Percentiles rank a stretch among this genome's conserved stretches.
Evolutionary conservation across 1,140 invertebrate genomes (phyloP).

Genomic region (Habropoda laboriosa): DNA sequence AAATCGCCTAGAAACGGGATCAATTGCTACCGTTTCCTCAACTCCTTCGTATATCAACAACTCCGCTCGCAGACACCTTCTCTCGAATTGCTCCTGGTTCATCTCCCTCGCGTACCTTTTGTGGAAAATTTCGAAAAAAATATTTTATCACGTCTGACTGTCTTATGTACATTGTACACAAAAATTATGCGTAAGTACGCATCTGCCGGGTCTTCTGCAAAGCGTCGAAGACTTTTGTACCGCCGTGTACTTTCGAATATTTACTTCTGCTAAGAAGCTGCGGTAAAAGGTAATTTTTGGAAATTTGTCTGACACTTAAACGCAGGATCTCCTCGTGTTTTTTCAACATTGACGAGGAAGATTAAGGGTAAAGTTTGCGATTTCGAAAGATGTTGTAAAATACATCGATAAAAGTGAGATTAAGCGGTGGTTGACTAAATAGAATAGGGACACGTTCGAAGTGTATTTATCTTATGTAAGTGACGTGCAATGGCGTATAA

Average conservation of each 20-base stretch:
- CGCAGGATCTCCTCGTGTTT: no score
- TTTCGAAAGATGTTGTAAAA: conserved; percentile 35
- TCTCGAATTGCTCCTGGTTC: no score
- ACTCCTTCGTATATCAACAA: no score
- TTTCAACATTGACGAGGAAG: neutral
- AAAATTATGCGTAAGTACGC: no score
- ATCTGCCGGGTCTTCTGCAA: no score
- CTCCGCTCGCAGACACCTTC: no score
- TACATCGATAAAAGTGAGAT: conserved; percentile 50
- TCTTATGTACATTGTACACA: neutral
- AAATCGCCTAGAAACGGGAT: conserved; percentile 61
- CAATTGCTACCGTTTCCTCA: conserved; percentile 49
- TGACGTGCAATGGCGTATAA: conserved; percentile 49
- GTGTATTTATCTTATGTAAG: conserved; percentile 63
- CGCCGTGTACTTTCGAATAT: no score
- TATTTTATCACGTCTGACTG: neutral
- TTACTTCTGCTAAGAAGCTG: no score
- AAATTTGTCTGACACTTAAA: no score
- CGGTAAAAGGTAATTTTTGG: no score
- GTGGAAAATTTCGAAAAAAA: conserved; percentile 5
- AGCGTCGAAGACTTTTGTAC: no score
- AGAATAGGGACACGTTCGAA: conserved; percentile 27
- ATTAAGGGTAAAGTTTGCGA: neutral
- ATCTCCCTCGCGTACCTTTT: neutral
- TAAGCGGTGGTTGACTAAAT: conserved; percentile 48